Conservation (phyloP, 1,140 invertebrate species). For the Agrilus planipennis region DNA sequence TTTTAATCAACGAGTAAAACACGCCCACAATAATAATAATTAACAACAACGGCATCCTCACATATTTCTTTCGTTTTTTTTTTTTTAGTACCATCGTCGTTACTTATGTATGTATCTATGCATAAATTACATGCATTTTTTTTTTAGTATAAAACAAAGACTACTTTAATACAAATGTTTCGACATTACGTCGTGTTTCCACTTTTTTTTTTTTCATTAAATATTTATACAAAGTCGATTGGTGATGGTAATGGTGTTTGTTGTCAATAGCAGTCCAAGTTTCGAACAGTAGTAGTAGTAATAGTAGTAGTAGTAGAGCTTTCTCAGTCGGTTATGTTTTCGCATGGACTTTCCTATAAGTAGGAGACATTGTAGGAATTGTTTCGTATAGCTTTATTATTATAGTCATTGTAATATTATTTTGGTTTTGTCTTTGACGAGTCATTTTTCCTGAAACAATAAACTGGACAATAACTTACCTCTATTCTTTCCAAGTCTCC, state of each 20-base stretch:
- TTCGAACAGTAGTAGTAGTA: no score
- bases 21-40: neutral
- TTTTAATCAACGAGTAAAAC: neutral
- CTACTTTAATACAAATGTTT: constrained; percentile 7
- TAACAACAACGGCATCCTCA: neutral
- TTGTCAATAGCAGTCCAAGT: no score
- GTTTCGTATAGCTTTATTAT: neutral
- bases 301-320: no score
- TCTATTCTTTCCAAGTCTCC: constrained; percentile 26
- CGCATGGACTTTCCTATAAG: constrained; percentile 17
- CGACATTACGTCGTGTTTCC: constrained; percentile 3
- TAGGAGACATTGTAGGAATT: neutral
- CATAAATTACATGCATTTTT: constrained; percentile 4
- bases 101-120: neutral
- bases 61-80: neutral
- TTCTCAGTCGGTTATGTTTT: constrained; percentile 17
- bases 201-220: constrained; percentile 4
- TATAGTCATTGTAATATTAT: neutral
- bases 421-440: neutral
- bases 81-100: neutral
- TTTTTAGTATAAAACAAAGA: constrained; percentile 4
- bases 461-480: constrained; percentile 12
- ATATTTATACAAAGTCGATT: constrained; percentile 1
- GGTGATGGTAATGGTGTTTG: no score
- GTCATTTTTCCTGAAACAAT: neutral